Evolutionary conservation across 2,797 vertebrate genomes (phyloP).

Genomic region (Urosaurus nigricauda): DNA sequence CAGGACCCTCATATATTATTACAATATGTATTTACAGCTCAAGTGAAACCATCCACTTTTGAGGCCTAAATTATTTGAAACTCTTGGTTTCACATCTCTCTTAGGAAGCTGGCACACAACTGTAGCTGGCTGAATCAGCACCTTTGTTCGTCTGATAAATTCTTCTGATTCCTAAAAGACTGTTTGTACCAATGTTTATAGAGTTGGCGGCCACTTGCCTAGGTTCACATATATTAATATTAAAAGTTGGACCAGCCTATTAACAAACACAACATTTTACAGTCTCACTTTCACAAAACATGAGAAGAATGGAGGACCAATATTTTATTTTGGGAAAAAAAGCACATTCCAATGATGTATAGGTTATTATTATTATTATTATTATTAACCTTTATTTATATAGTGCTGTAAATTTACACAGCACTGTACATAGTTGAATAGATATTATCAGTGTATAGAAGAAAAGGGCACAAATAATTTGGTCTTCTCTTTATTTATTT

Average conservation of each 20-base stretch:
- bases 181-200: neutral
- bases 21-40: neutral
- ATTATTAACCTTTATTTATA: too few species aligned
- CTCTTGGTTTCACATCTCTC: constrained; percentile 5
- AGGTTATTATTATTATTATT: too few species aligned
- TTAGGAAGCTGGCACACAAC: neutral
- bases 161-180: neutral
- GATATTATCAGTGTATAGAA: neutral
- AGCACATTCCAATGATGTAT: neutral
- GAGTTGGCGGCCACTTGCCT: neutral
- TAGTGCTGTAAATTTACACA: too few species aligned
- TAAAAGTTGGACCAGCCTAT: neutral
- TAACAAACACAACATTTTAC: neutral
- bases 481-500: neutral
- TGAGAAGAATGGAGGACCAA: neutral
- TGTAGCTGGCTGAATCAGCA: neutral
- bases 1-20: neutral
- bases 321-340: neutral
- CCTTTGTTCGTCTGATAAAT: neutral
- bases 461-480: neutral
- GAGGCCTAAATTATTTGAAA: constrained; percentile 1
- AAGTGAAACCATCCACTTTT: neutral
- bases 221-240: neutral
- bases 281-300: neutral
- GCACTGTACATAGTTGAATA: too few species aligned